phyloP scores from a whole-genome alignment of 1,140 invertebrate genomes.

The Ips typographus region DNA sequence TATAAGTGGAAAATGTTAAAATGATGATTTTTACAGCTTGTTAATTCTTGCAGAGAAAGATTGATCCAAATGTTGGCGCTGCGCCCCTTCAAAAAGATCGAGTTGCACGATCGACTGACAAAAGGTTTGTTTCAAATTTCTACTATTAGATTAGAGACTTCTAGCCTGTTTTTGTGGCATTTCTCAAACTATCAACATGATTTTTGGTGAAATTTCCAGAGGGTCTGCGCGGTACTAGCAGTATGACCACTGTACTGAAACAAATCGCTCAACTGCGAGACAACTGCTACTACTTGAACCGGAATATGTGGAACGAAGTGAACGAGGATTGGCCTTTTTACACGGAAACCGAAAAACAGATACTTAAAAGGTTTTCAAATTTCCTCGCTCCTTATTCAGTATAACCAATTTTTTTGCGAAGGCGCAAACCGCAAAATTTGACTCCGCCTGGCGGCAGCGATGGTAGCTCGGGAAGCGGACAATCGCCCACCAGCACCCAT shows the following conservation, averaged over 20 bases:
- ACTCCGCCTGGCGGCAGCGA: constrained; percentile 84
- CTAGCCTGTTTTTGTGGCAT: too few species aligned
- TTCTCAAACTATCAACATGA: neutral
- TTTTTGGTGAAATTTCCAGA: constrained; percentile 57
- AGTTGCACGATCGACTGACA: constrained; percentile 75
- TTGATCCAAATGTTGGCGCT: constrained; percentile 90
- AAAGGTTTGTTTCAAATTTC: constrained; percentile 61
- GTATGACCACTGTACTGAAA: constrained; percentile 70
- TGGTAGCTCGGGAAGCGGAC: constrained; percentile 66
- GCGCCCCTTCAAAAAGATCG: constrained; percentile 89
- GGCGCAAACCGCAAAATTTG: constrained; percentile 84
- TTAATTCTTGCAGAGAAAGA: constrained; percentile 69
- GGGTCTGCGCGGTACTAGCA: constrained; percentile 80
- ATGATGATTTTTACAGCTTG: neutral
- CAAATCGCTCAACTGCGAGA: constrained; percentile 79
- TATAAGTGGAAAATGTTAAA: neutral
- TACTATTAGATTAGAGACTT: neutral
- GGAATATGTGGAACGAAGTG: constrained; percentile 88
- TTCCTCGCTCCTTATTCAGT: neutral
- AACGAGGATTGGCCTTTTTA: constrained; percentile 94
- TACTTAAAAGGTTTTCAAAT: constrained; percentile 71
- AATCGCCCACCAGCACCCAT: constrained; percentile 70
- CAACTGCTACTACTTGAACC: constrained; percentile 83
- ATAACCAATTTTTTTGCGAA: constrained; percentile 43
- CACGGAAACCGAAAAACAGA: constrained; percentile 81